Evolutionary conservation across 1,140 invertebrate genomes (phyloP).

Genomic region (Macrobrachium nipponense): DNA sequence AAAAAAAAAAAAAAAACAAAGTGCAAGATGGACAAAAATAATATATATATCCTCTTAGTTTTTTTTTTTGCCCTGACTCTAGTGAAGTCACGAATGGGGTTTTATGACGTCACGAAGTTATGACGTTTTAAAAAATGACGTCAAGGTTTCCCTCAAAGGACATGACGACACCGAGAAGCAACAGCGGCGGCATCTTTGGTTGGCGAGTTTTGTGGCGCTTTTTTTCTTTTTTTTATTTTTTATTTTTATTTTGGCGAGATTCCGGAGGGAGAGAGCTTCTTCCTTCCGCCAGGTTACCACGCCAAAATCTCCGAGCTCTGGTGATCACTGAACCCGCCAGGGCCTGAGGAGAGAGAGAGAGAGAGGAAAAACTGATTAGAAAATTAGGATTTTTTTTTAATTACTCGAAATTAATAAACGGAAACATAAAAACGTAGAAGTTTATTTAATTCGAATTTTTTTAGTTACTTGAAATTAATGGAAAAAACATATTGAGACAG

Average conservation of each 20-base stretch:
- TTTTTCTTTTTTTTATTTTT: too few relatives aligned
- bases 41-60: background rate
- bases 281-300: conserved; percentile 42
- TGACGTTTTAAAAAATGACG: background rate
- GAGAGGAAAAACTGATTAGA: too few relatives aligned
- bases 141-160: too few relatives aligned
- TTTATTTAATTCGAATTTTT: too few relatives aligned
- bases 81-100: conserved; percentile 27
- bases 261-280: background rate
- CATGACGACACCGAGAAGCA: conserved; percentile 39
- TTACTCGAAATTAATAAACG: too few relatives aligned
- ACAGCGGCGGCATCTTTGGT: conserved; percentile 43
- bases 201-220: conserved; percentile 20
- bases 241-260: conserved; percentile 8
- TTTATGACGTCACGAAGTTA: too few relatives aligned
- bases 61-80: conserved; percentile 12
- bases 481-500: too few relatives aligned
- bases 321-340: conserved; percentile 55
- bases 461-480: too few relatives aligned
- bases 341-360: conserved; percentile 9
- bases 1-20: too few relatives aligned
- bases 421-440: too few relatives aligned
- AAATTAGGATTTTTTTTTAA: too few relatives aligned
- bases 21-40: too few relatives aligned
- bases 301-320: conserved; percentile 58